A percentile compares a stretch with the other conserved stretches of the same genome.
Evolutionary conservation across 2,797 vertebrate species (phyloP).

Genomic region (Diplodus puntazzo): DNA sequence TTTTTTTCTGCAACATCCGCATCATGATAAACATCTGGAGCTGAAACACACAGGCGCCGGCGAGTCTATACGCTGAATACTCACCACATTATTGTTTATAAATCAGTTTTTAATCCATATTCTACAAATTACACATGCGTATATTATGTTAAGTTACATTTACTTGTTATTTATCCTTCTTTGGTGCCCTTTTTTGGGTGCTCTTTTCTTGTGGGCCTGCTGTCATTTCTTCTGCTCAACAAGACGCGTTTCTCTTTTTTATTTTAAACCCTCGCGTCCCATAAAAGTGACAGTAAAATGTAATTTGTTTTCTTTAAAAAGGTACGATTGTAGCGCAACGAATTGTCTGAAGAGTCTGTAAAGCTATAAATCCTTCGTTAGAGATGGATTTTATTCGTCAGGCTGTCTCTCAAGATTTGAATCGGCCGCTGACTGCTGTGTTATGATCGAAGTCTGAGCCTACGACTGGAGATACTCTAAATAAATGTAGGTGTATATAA

Average conservation of each 20-base stretch:
- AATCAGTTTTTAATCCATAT: not conserved
- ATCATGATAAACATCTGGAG: slow-evolving; percentile 61
- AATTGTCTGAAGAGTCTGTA: not conserved
- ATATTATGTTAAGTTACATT: not conserved
- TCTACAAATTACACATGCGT: not conserved
- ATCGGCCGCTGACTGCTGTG: not conserved
- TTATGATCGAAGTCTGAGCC: not conserved
- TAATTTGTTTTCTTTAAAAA: slow-evolving; percentile 28
- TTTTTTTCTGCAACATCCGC: slow-evolving; percentile 14
- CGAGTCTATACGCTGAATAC: slow-evolving; percentile 19
- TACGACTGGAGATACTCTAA: not conserved
- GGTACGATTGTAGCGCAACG: not conserved
- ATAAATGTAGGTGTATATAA: not conserved
- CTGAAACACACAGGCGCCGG: slow-evolving; percentile 36
- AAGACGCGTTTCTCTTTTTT: not conserved
- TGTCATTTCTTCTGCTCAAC: slow-evolving; percentile 12
- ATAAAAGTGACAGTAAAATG: slow-evolving; percentile 35
- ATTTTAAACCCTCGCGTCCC: slow-evolving; percentile 6
- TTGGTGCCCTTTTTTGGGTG: not conserved
- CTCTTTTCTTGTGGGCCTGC: not conserved
- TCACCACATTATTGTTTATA: slow-evolving; percentile 11
- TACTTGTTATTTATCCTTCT: not conserved
- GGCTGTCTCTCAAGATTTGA: not conserved
- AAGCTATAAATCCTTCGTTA: slow-evolving; percentile 14
- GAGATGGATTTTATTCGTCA: not conserved